These are phyloP conservation scores for Neoascia interrupta DNA, from an alignment of 2,888 invertebrate species.

Conservation along the genomic window DNA sequence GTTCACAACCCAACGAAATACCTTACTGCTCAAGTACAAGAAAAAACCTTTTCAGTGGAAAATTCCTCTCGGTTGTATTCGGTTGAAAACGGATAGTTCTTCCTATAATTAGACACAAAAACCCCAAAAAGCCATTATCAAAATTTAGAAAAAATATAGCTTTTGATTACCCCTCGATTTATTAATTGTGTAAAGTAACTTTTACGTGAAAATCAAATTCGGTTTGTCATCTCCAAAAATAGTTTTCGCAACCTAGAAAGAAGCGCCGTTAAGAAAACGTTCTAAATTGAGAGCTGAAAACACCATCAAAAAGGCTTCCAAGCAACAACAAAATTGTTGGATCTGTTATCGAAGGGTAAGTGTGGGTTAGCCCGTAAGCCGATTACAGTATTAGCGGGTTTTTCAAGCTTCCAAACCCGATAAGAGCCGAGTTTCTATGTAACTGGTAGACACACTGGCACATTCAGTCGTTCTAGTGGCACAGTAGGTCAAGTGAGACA, in stretches of 20 bases:
- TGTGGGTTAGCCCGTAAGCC: conserved; percentile 20
- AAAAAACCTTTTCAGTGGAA: conserved; percentile 75
- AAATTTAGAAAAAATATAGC: conserved; percentile 13
- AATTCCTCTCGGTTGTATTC: conserved; percentile 78
- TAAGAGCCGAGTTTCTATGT: conserved; percentile 33
- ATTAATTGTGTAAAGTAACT: background rate
- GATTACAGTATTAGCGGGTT: conserved; percentile 30
- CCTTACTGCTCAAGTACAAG: conserved; percentile 34
- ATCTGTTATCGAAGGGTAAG: conserved; percentile 47
- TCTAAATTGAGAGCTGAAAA: no score
- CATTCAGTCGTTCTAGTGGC: conserved; percentile 41
- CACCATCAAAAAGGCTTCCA: no score
- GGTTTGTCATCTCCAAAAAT: conserved; percentile 40
- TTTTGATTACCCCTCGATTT: no score
- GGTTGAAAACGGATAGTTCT: conserved; percentile 71
- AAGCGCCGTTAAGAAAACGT: no score
- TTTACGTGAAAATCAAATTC: background rate
- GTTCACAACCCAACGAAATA: conserved; percentile 38
- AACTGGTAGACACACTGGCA: conserved; percentile 55
- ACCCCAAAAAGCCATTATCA: background rate
- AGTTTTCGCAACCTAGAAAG: no score
- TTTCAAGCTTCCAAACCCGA: conserved; percentile 25
- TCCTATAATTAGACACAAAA: conserved; percentile 7
- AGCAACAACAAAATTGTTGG: background rate
- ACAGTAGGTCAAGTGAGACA: conserved; percentile 66